Evolutionary conservation across 1,140 invertebrate genomes (phyloP).

Genomic region (Tigriopus japonicus): DNA sequence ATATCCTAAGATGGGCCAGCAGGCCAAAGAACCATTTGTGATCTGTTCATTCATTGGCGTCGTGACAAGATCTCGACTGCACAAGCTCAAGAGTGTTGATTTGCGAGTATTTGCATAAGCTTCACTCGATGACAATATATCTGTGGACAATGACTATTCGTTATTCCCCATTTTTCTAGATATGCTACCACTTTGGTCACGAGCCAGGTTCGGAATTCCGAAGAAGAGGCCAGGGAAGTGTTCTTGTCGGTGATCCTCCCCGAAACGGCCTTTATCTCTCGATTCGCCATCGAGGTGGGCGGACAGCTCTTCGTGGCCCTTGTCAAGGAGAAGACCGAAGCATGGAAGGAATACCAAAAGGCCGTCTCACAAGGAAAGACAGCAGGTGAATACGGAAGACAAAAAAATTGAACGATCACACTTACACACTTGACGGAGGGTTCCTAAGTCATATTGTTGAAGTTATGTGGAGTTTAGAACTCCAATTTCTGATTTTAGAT

Average conservation of each 20-base stretch:
- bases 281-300: conserved; percentile 28
- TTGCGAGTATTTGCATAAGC: no score
- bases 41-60: no score
- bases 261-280: conserved; percentile 21
- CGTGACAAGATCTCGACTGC: no score
- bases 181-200: conserved; percentile 15
- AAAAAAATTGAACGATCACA: no score
- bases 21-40: no score
- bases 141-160: no score
- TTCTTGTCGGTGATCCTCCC: conserved; percentile 21
- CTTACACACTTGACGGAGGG: no score
- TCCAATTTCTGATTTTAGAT: no score
- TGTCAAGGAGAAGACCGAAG: conserved; percentile 40
- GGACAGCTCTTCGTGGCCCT: conserved; percentile 33
- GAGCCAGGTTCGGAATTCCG: conserved; percentile 8
- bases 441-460: neutral
- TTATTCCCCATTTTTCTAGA: conserved; percentile 8
- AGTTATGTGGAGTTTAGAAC: no score
- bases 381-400: conserved; percentile 30
- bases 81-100: no score
- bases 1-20: no score
- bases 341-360: conserved; percentile 38
- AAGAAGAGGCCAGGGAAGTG: conserved; percentile 17
- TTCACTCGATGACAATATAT: no score
- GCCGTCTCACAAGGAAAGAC: conserved; percentile 37